Evolutionary conservation across 2,888 invertebrate species (phyloP), one percentile per base, ranked within the genome.

Genomic region (Listrodromus nycthemerus): DNA sequence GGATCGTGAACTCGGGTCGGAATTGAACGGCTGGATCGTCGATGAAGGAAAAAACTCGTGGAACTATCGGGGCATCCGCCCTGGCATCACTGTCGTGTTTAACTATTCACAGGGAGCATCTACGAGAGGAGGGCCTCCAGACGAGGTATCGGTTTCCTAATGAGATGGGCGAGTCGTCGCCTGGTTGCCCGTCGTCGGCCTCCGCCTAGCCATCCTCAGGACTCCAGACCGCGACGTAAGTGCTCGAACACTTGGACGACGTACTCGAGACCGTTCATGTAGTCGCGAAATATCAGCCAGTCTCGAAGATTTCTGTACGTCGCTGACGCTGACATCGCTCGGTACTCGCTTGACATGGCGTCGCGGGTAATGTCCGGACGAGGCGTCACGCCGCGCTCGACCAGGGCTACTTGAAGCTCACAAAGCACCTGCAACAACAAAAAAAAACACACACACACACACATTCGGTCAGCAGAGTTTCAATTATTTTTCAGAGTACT

Each of bases 201-300:
- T 89, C 85, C 91, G 89, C 91, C 90, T 79, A 86, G 89, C 88
- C 89, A 88, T 86, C 90, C 90, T 93, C 92, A 93, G 86, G 92
- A 91, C 58, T 90, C 86, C 76, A 92, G 77, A 58, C 87, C 87
- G 63, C 81, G 85, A 65, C 90, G 89, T 77, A 94, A 88, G 85
- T 94, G 92, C 55, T 94, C 92, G 89, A 95, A 94, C 76, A 95
- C 94, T 85, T 95, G 93, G 19, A 94, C 91, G 71, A 95, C 93
- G 92, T 95, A 95, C 86, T 95, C 94, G 63, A 96, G 93, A 5
- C 94, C 94, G 89, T 95, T 95, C 93, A 95, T 95, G 92, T 95
- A 96, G 88, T 96, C 96, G 66, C 95, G 92, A 90, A 95, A 95
- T 86, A 96, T 95, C 83, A 95, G 86, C 94, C 95, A 96, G 90